phyloP scores from a whole-genome alignment of 2,113 vertebrate species.

The Anhinga rufa region DNA sequence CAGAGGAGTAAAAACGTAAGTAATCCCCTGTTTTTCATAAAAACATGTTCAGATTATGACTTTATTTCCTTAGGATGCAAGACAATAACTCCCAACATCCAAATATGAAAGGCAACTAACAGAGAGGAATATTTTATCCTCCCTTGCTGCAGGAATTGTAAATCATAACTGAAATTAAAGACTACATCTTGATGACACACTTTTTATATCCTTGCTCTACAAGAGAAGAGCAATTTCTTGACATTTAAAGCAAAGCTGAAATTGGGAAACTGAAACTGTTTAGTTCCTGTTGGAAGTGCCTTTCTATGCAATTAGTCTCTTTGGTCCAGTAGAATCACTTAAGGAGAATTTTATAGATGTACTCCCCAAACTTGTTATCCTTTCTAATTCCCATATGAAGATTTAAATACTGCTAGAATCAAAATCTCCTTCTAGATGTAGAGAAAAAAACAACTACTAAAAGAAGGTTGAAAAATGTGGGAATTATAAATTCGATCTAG shows the following conservation, averaged over 20 bases:
- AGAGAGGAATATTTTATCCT: neutral
- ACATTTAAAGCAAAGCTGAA: neutral
- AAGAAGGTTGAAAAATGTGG: neutral
- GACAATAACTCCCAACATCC: neutral
- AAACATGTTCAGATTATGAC: neutral
- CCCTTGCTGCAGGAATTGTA: neutral
- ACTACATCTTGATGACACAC: neutral
- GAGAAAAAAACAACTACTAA: neutral
- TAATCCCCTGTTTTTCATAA: neutral
- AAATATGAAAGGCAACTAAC: neutral
- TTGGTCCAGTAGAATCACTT: neutral
- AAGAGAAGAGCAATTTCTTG: neutral
- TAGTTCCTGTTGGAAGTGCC: neutral
- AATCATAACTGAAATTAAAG: constrained; percentile 16
- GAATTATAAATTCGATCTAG: neutral
- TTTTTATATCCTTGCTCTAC: neutral
- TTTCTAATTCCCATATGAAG: neutral
- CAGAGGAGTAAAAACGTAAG: neutral
- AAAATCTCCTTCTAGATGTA: neutral
- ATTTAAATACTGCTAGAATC: neutral
- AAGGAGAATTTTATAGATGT: neutral
- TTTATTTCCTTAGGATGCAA: neutral
- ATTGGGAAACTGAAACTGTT: neutral
- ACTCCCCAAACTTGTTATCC: neutral
- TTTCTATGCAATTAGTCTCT: neutral